Conservation (phyloP, 2,113 vertebrate genomes). For the Cinclus mexicanus region DNA sequence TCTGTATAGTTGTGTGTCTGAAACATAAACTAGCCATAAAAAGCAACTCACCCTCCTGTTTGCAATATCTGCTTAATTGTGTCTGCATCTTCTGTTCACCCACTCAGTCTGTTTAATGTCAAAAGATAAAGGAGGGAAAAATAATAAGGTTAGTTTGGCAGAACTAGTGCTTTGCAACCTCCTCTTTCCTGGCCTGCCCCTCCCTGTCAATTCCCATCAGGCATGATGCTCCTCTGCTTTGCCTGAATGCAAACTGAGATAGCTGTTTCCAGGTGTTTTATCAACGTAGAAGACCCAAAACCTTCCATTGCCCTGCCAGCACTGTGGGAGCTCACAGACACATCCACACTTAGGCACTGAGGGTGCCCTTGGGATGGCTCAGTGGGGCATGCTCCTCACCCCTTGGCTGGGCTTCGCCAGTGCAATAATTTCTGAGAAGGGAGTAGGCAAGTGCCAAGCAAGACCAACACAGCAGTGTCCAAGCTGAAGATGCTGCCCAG, state of each 20-base stretch:
- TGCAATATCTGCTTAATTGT: conserved; percentile 33
- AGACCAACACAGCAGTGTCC: not conserved
- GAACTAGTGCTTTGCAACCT: not conserved
- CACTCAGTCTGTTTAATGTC: conserved; percentile 32
- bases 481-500: fast-evolving
- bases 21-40: conserved; percentile 41
- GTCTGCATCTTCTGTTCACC: conserved; percentile 6
- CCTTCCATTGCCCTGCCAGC: not conserved
- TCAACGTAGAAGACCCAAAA: not conserved
- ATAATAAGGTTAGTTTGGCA: conserved; percentile 13
- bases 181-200: not conserved
- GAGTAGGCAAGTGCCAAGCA: not conserved
- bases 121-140: conserved; percentile 15
- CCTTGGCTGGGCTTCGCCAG: fast-evolving
- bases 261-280: not conserved
- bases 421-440: not conserved
- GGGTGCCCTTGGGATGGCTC: fast-evolving
- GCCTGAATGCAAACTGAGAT: not conserved
- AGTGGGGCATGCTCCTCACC: not conserved
- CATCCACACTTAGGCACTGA: fast-evolving
- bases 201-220: not conserved
- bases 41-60: not conserved
- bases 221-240: not conserved
- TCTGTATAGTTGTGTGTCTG: not conserved
- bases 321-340: not conserved